Evolutionary conservation across 37 sponge, comb jelly and placozoan genomes (phyloP), one percentile per base, ranked within the genome.

Genomic region (Eunapius fragilis): DNA sequence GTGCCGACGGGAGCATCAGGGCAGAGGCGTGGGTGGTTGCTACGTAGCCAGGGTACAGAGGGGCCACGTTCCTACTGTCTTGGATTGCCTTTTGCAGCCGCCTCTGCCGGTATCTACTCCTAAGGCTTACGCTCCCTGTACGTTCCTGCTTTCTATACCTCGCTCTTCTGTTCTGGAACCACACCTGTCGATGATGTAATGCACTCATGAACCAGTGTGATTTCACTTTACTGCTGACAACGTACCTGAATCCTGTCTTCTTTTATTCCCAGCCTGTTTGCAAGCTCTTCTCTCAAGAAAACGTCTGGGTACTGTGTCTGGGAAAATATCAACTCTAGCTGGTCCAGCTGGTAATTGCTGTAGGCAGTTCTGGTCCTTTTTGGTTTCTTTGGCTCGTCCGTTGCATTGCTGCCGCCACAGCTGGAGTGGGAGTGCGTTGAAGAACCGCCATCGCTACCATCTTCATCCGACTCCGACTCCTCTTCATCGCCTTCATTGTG

Each of bases 121-220:
- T 37, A 2, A 80, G 41, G 36, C 93, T 89, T 25, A 86, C 78
- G 74, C 93, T 85, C 0, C 93, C 93, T 25, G 93, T 93, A 10
- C 93, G 80, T 71, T 93, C 87, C 45, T 93, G 93, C 83, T 93
- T 93, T 14, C 93, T 86, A 47, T 38, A 86, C 7, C 93, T 36
- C 28, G 93, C 93, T 34, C 93, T 80, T 28, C 93, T 37, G 72
- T 93, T 93, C 70, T 93, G 93, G 68, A 93, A 93, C 93, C 93
- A 93, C 25, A 92, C 86, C 92, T 87, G n/a, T 58, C 58, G 17
- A 37, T 25, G 2, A 26, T 31, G 12, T 19, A 86, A 0, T 38
- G 45, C 26, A 71, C 3, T 37, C 69, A 58, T 28, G 7, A 80
- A 10, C n/a, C n/a, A n/a, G n/a, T n/a, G n/a, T n/a, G n/a, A n/a